A percentile compares a stretch with the other conserved stretches of the same genome.
These are phyloP conservation scores for Zosterops borbonicus DNA, from an alignment of 2,113 vertebrate species.

Conservation along the genomic window DNA sequence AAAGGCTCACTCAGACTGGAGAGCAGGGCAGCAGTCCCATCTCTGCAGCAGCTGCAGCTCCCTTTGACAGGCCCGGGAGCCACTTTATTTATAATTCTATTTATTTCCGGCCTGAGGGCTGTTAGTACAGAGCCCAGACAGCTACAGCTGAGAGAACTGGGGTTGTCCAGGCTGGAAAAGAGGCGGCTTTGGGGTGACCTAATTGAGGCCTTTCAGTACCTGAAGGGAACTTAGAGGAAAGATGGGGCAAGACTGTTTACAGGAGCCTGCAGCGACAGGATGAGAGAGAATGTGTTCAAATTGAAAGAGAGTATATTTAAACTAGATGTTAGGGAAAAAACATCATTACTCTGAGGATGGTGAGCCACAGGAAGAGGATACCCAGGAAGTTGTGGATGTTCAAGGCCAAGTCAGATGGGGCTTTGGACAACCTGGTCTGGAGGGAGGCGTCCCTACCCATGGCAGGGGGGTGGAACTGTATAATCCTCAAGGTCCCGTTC, in stretches of 20 bases:
- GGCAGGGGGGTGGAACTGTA: not conserved
- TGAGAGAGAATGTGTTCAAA: not conserved
- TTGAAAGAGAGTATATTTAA: not conserved
- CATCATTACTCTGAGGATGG: not conserved
- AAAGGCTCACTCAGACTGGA: fast-evolving
- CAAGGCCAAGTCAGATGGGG: not conserved
- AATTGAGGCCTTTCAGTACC: not conserved
- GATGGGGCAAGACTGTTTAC: not conserved
- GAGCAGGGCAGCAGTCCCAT: fast-evolving
- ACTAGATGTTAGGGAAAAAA: not conserved
- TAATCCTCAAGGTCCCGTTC: too few relatives aligned
- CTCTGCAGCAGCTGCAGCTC: not conserved
- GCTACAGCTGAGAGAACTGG: not conserved
- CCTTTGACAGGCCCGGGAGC: not conserved
- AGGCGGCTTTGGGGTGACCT: not conserved
- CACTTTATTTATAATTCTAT: too few relatives aligned
- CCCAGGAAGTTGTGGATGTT: not conserved
- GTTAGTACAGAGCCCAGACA: too few relatives aligned
- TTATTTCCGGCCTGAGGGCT: fast-evolving
- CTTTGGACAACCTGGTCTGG: not conserved
- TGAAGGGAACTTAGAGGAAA: not conserved
- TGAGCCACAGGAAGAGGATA: not conserved
- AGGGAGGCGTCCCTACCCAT: not conserved
- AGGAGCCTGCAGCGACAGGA: not conserved
- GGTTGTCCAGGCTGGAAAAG: not conserved